phyloP scores from a whole-genome alignment of 2,113 vertebrate species.

The Albula glossodonta region DNA sequence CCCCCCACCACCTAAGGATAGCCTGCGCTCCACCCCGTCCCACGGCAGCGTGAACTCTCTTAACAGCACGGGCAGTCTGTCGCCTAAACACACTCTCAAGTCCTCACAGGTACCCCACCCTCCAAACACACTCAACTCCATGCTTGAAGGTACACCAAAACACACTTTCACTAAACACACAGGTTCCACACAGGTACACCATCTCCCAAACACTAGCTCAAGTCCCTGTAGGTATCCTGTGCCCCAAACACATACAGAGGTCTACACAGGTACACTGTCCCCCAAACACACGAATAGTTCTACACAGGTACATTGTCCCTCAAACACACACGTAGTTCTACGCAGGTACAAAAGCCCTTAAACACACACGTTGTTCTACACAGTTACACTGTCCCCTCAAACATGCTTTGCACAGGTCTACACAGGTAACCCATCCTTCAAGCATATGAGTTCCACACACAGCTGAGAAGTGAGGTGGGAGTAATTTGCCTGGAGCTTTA shows the following conservation, averaged over 20 bases:
- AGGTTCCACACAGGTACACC: not conserved
- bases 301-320: not conserved
- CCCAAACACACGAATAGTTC: no score
- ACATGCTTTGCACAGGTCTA: no score
- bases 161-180: not conserved
- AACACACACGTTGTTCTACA: no score
- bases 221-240: not conserved
- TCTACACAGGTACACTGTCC: not conserved
- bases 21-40: slow-evolving; percentile 90
- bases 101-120: slow-evolving; percentile 76
- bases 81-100: slow-evolving; percentile 88
- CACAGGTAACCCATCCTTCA: no score
- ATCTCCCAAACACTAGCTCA: not conserved
- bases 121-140: not conserved
- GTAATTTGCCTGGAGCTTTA: no score
- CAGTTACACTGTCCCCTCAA: no score
- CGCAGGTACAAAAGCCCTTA: not conserved
- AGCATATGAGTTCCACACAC: no score
- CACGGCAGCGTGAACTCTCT: slow-evolving; percentile 91
- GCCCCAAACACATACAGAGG: no score
- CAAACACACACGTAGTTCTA: not conserved
- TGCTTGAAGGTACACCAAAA: not conserved
- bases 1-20: slow-evolving; percentile 87
- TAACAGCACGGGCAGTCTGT: slow-evolving; percentile 88
- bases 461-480: no score